These are phyloP conservation scores for Dissostichus mawsoni DNA, from an alignment of 2,113 vertebrate species.

Conservation along the genomic window DNA sequence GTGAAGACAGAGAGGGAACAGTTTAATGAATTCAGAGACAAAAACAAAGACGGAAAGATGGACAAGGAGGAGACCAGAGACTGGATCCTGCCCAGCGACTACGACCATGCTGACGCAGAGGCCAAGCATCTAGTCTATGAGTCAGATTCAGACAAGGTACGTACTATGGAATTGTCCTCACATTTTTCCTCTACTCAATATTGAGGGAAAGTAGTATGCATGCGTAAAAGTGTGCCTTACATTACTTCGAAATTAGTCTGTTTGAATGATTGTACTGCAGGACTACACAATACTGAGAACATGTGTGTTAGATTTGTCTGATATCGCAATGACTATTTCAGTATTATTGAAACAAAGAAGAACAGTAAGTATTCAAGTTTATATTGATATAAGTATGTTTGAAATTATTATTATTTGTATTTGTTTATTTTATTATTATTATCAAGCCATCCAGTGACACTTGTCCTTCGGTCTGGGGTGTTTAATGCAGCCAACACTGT, in stretches of 20 bases:
- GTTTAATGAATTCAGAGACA: conserved; percentile 95
- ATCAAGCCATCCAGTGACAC: neutral
- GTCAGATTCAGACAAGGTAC: conserved; percentile 93
- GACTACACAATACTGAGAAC: neutral
- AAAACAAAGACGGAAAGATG: conserved; percentile 96
- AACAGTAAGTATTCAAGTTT: too few species aligned
- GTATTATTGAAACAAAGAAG: neutral
- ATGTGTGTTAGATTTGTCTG: neutral
- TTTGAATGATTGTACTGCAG: neutral
- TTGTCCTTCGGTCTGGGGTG: neutral
- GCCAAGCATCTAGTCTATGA: conserved; percentile 96
- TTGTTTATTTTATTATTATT: neutral
- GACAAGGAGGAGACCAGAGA: conserved; percentile 96
- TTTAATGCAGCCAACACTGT: neutral
- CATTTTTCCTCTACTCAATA: neutral
- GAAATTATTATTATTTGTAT: neutral
- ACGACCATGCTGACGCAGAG: conserved; percentile 96
- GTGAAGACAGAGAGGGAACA: conserved; percentile 96
- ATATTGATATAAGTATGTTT: neutral
- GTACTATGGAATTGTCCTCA: conserved; percentile 1
- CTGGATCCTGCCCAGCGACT: conserved; percentile 97
- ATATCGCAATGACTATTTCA: neutral
- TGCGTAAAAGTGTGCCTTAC: neutral
- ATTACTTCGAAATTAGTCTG: neutral
- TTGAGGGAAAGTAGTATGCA: neutral